Evolutionary conservation across 1,140 invertebrate genomes (phyloP), one percentile per base, ranked within the genome.

Genomic region (Hycleus cichorii): DNA sequence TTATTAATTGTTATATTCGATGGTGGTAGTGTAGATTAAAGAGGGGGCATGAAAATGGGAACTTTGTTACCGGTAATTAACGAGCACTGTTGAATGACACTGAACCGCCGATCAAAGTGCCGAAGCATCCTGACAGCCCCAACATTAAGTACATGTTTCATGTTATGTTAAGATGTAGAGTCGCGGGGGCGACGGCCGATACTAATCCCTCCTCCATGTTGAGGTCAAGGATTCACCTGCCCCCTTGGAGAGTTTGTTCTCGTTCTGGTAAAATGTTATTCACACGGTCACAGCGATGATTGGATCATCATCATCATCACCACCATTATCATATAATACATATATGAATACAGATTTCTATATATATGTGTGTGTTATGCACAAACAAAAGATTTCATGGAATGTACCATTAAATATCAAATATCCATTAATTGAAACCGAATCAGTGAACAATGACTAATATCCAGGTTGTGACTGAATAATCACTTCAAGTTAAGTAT

Each of bases 151-250:
- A 53, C 51, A 53, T 32, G 51, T 53, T 53, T 53, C 51, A 45
- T 53, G 51, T 53, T 53, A 45, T 32, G 32, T 32, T 45, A 45
- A 45, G 51, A 45, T 45, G 51, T 46, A 53, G 51, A 53, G 42
- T 53, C 51, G 51, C 51, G 51, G 51, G 51, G 51, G 51, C 51
- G 51, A 53, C 51, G 51, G 51, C 51, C 51, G 51, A 45, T 53
- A 45, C 51, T 45, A 32, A 45, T 53, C 51, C 51, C 51, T 53
- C 51, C 51, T 53, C 51, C 51, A 45, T 45, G 51, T 42, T 12
- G 43, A 53, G 51, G 51, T 53, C 51, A 53, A 53, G 51, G 51
- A 53, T 53, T 53, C 51, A 27, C 44, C 51, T 45, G 51, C 51
- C 51, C 44, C 51, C 51, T 53, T 45, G 44, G 44, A 44, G 25